Evolutionary conservation across 2,113 vertebrate genomes (phyloP).

Genomic region (Aptenodytes forsteri): DNA sequence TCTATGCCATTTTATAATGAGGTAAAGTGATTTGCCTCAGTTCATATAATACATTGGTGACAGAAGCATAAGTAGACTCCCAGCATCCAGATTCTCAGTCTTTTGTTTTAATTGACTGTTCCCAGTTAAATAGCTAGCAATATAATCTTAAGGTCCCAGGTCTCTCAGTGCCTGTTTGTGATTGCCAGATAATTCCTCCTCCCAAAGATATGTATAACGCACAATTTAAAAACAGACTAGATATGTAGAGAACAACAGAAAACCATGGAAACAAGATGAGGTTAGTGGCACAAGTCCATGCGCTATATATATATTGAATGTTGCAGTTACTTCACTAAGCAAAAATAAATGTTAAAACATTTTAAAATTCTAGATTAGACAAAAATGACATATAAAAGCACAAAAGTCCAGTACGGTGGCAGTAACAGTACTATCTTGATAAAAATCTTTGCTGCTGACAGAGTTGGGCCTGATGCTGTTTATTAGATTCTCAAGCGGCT

Average conservation of each 20-base stretch:
- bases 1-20: background rate
- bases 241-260: conserved; percentile 22
- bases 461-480: background rate
- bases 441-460: conserved; percentile 41
- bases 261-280: conserved; percentile 60
- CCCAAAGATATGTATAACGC: background rate
- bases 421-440: background rate
- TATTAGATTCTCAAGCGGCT: conserved; percentile 17
- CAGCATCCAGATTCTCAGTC: background rate
- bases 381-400: background rate
- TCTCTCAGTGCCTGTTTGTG: background rate
- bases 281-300: conserved; percentile 40
- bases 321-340: background rate
- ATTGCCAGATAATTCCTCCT: background rate
- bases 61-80: background rate
- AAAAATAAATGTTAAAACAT: conserved; percentile 19
- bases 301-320: background rate
- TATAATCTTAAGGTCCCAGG: background rate
- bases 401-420: background rate
- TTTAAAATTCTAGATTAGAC: background rate
- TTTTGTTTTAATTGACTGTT: background rate
- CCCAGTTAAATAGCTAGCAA: background rate
- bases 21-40: background rate
- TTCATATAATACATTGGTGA: background rate
- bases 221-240: background rate